Base-by-base conservation (phyloP, 1,140 invertebrate genomes). In the Elymnias hypermnestra region DNA sequence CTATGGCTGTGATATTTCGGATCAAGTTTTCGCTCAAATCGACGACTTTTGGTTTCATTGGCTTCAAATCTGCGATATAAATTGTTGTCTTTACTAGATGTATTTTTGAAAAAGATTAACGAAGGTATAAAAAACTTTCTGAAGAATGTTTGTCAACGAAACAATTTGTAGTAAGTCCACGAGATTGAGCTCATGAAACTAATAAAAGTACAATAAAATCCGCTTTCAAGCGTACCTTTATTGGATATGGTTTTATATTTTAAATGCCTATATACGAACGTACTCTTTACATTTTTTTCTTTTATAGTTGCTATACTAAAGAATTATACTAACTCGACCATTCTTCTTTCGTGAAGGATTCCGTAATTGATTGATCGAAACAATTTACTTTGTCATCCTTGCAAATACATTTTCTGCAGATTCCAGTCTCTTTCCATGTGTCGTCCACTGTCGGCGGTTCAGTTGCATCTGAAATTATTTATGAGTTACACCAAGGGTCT, bases 1-100 rank as follows among this genome's bases (percentile, higher is more conserved):
- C 61, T 3, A 87, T 62, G 0, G 51, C 46, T 4, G 83, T 83
- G 5, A 87, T 55, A 23, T 79, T 81, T 0, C 18, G 49, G 15
- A 87, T 66, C 9, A 70, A 53, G 39, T 90, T 90, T 10, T 87
- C 72, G 15, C 79, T 86, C 8, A 90, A 57, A 39, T 86, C 85
- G 5, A 89, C 63, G 3, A 36, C 17, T 15, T 62, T 75, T 22
- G 88, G 86, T 2, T 86, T 82, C n/a, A 76, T 60, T 9, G 72
- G 75, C 12, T 55, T 59, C n/a, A 87, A 28, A 28, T 55, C 70
- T 60, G 77, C 45, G 88, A 54, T 15, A 14, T 22, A 31, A 39
- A 14, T n/a, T 38, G 35, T 4, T 12, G 26, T 29, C 7, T 46
- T 8, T 45, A 50, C 26, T 29, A 36, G 3, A 47, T n/a, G n/a